These are phyloP conservation scores for Bombyx mori DNA, from an alignment of 1,140 invertebrate genomes.

Conservation along the genomic window DNA sequence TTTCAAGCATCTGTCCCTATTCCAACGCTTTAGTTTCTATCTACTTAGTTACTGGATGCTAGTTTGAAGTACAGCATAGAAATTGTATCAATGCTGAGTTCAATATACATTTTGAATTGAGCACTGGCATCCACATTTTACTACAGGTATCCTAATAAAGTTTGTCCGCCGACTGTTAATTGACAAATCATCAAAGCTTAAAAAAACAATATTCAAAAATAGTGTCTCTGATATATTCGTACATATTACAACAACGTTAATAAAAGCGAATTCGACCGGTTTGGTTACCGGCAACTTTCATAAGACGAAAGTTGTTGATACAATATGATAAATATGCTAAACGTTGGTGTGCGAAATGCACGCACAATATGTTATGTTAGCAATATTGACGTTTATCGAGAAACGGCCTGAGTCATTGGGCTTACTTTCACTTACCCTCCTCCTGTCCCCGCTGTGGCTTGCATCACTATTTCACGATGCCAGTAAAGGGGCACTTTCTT, in stretches of 20 bases:
- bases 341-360: not conserved
- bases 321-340: conserved; percentile 6
- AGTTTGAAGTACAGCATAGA: too few relatives aligned
- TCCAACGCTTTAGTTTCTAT: too few relatives aligned
- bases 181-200: too few relatives aligned
- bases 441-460: not conserved
- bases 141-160: too few relatives aligned
- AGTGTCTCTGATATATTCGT: not conserved
- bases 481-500: not conserved
- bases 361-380: conserved; percentile 8
- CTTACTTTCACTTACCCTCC: conserved; percentile 41
- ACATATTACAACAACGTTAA: not conserved
- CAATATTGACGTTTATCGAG: conserved; percentile 12
- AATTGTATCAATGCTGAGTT: too few relatives aligned
- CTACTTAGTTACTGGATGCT: too few relatives aligned
- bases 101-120: too few relatives aligned
- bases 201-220: not conserved
- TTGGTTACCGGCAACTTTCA: not conserved
- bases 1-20: too few relatives aligned
- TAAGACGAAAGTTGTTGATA: conserved; percentile 4
- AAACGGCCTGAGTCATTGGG: conserved; percentile 31
- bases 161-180: too few relatives aligned
- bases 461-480: conserved; percentile 6
- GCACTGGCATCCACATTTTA: too few relatives aligned
- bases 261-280: not conserved